Base-by-base conservation (phyloP, 1,140 invertebrate species). In the Pomacea maculata region DNA sequence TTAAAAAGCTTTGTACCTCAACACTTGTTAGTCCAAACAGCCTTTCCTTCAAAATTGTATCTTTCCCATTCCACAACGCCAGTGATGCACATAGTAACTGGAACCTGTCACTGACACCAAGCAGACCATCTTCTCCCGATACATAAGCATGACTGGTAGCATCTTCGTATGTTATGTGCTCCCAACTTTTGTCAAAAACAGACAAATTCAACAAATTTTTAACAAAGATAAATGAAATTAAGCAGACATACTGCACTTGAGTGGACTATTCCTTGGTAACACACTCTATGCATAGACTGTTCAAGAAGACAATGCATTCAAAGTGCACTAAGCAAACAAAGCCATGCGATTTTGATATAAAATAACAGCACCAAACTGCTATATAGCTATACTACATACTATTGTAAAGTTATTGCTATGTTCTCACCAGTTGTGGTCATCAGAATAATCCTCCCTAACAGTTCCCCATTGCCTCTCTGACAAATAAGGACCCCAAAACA, bases 401-500 rank as follows among this genome's bases (percentile, higher is more conserved):
- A 76, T 57, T 54, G 57, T 70, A n/a, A 55, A 74, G 54, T 8
- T 12, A 64, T 45, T 74, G 63, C 34, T 67, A 57, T 67, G 12
- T 64, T 52, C 77, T 83, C 68, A 90, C 90, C 89, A 88, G 73
- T 87, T 83, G 19, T 87, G 88, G 74, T 89, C 80, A 14, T 29
- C 21, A 12, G 86, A 89, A 76, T 87, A 88, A 80, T 92, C 91
- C 78, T 92, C 91, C 54, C 91, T 81, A 15, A 92, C 91, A 45
- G 91, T 92, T 29, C 89, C 90, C 91, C 91, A 92, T 74, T 92
- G 91, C 29, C 91, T 82, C 70, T 92, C 91, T 45, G 89, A 86
- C 57, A 92, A 77, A 82, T 91, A 92, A 1, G 91, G 90, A 0
- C 91, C 91, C 84, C 84, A 87, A 57, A 84, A 84, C 15, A 81